A percentile compares a stretch with the other conserved stretches of the same genome.
These are phyloP conservation scores for Origma solitaria DNA, from an alignment of 2,113 vertebrate genomes.

Conservation along the genomic window DNA sequence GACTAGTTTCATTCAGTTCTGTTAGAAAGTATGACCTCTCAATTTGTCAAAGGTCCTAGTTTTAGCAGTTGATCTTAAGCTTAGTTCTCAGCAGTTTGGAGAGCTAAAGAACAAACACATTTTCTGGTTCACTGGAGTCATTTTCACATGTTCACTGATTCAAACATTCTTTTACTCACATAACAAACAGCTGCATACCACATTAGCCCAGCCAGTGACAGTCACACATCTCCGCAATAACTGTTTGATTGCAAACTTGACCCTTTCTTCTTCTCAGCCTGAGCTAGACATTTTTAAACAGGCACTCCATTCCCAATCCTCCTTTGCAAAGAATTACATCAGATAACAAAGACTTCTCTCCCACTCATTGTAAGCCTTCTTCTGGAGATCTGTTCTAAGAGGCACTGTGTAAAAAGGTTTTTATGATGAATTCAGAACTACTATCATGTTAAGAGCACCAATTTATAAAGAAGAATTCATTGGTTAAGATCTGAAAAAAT, in stretches of 20 bases:
- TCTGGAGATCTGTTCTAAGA: conserved; percentile 80
- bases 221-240: conserved; percentile 80
- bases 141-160: conserved; percentile 83
- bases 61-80: conserved; percentile 75
- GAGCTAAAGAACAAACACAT: conserved; percentile 80
- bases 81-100: conserved; percentile 77
- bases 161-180: conserved; percentile 82
- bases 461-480: conserved; percentile 87
- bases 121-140: conserved; percentile 81
- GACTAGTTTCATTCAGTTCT: conserved; percentile 62
- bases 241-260: conserved; percentile 82
- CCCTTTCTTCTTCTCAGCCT: conserved; percentile 76
- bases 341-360: conserved; percentile 82
- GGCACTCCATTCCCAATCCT: conserved; percentile 75
- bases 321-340: conserved; percentile 83
- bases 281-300: conserved; percentile 79
- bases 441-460: conserved; percentile 88
- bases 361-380: conserved; percentile 82
- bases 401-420: conserved; percentile 80
- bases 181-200: conserved; percentile 82
- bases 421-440: conserved; percentile 85
- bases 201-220: conserved; percentile 78
- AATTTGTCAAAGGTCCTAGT: conserved; percentile 74
- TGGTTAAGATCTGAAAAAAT: conserved; percentile 84
- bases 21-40: conserved; percentile 74